Base-by-base conservation (phyloP, 2,888 invertebrate species). In the Erynnis tages region DNA sequence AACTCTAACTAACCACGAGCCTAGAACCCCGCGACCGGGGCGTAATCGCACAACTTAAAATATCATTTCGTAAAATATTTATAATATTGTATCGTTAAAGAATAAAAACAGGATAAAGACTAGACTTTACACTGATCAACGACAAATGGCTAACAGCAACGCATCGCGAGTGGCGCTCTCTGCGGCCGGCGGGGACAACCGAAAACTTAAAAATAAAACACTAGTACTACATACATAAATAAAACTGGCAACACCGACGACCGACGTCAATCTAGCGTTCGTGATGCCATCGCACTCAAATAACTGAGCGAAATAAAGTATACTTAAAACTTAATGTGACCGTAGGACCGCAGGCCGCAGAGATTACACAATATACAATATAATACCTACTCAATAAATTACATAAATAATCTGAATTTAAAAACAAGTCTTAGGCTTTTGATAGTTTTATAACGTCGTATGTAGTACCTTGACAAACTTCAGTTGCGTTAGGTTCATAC, bases 121-220 rank as follows among this genome's bases (percentile, higher is more conserved):
- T 90, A 90, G 90, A 90, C 88, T 85, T 86, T 89, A 90, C 89
- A 90, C 88, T 87, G 88, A 88, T 82, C 80, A 89, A 86, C 85
- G 84, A 84, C 79, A 79, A 82, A 77, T 77, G 76, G 80, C 83
- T 78, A 84, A 85, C 81, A 81, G 82, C 83, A 80, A 82, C 76
- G 73, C 76, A 76, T 74, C 79, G 82, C 79, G 67, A 68, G 64
- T 62, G 64, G 61, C 73, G 70, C 59, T 63, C 63, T 63, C 63
- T 59, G 76, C 71, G 71, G 72, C 63, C 70, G 65, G 55, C 59
- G 58, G 44, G 37, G 32, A 23, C 43, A 53, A 48, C 47, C 46
- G 30, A 32, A 43, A 56, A 59, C 58, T 48, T 54, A 60, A 56
- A 56, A 55, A 56, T 54, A 57, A 17, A 56, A 54, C 40, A 46